These are phyloP conservation scores for Dicyrtoma fusca DNA, from an alignment of 2,888 invertebrate genomes.

Conservation along the genomic window DNA sequence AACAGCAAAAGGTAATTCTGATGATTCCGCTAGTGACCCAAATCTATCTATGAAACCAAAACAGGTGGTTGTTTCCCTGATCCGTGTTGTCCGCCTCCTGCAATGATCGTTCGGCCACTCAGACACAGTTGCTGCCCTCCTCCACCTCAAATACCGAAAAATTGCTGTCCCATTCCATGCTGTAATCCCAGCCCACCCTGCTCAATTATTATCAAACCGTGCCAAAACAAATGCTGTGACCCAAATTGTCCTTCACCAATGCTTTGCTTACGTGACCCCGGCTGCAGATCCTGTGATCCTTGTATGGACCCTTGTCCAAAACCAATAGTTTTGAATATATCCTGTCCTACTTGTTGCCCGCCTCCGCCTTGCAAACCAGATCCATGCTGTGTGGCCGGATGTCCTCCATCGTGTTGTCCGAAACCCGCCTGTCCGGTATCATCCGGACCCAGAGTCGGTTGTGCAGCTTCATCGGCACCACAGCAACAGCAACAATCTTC, in stretches of 20 bases:
- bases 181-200: constrained; percentile 7
- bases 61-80: constrained; percentile 24
- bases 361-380: constrained; percentile 27
- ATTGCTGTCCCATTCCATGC: constrained; percentile 17
- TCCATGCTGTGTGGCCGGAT: constrained; percentile 18
- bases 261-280: neutral
- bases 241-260: neutral
- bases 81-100: constrained; percentile 46
- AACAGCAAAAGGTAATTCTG: no score
- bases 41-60: neutral
- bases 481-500: neutral
- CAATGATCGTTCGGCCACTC: constrained; percentile 51
- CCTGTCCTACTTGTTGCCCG: constrained; percentile 5
- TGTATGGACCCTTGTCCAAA: neutral
- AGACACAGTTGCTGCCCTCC: constrained; percentile 51
- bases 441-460: constrained; percentile 8
- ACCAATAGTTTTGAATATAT: constrained; percentile 19
- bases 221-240: constrained; percentile 7
- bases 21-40: no score
- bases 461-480: neutral
- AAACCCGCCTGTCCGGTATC: constrained; percentile 14
- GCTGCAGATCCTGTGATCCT: constrained; percentile 2
- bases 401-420: constrained; percentile 23
- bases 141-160: neutral
- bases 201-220: constrained; percentile 21